These are phyloP conservation scores for Chrysolina americana DNA, from an alignment of 2,888 invertebrate species.

Conservation along the genomic window DNA sequence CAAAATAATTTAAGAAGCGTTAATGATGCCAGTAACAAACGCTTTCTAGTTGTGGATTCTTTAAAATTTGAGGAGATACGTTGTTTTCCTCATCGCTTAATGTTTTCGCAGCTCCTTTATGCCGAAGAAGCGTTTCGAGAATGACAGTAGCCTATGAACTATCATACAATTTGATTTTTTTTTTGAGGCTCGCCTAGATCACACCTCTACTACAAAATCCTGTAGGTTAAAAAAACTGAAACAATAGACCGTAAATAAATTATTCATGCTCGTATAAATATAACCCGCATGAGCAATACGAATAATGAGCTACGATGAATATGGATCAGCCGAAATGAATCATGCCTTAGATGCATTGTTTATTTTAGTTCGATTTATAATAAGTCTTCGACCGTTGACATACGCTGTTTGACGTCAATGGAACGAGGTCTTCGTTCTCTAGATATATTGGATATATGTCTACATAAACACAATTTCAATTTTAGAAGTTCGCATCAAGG, in stretches of 20 bases:
- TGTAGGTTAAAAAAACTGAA: background rate
- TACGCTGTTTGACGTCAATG: slow-evolving; percentile 26
- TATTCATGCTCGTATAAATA: background rate
- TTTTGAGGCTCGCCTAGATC: background rate
- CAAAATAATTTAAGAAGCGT: too few relatives aligned
- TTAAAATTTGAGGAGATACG: too few relatives aligned
- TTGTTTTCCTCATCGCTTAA: too few relatives aligned
- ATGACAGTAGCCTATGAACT: too few relatives aligned
- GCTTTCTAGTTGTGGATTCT: too few relatives aligned
- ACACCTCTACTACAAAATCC: background rate
- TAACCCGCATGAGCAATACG: slow-evolving; percentile 13
- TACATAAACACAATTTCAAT: slow-evolving; percentile 9
- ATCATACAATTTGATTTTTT: too few relatives aligned
- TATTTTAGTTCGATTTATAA: slow-evolving; percentile 25
- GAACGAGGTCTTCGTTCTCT: slow-evolving; percentile 27
- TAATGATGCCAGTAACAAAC: too few relatives aligned
- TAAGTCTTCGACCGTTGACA: slow-evolving; percentile 30
- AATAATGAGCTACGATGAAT: slow-evolving; percentile 18
- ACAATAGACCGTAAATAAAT: background rate
- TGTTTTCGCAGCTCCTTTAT: too few relatives aligned
- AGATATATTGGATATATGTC: background rate
- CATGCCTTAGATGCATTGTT: slow-evolving; percentile 27
- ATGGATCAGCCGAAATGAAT: slow-evolving; percentile 25
- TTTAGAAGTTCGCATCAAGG: background rate
- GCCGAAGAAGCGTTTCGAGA: too few relatives aligned